Evolutionary conservation across 1,140 invertebrate genomes (phyloP).

Genomic region (Microvelia longipes): DNA sequence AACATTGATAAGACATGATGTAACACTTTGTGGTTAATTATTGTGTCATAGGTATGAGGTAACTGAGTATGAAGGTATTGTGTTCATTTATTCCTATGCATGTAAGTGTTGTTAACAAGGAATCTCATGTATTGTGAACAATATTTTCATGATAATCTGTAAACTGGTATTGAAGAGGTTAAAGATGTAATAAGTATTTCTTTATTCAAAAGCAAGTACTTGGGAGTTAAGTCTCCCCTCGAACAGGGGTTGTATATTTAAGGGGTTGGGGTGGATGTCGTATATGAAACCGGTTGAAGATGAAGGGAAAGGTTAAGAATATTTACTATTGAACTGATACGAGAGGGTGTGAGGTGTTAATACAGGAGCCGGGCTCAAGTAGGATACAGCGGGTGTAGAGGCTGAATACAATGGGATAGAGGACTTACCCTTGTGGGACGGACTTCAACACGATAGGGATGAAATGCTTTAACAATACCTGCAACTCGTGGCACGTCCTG

Average conservation of each 20-base stretch:
- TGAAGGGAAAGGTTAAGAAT: not conserved
- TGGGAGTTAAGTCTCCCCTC: not conserved
- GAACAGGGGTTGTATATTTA: not conserved
- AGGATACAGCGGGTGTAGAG: not conserved
- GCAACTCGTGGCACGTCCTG: not conserved
- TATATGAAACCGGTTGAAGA: not conserved
- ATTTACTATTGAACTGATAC: not conserved
- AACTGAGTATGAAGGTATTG: too few relatives aligned
- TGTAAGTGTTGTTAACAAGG: too few relatives aligned
- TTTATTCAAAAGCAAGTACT: not conserved
- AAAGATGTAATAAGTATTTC: not conserved
- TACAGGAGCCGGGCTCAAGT: not conserved
- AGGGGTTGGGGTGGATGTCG: not conserved
- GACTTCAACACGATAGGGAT: not conserved
- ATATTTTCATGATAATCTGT: not conserved
- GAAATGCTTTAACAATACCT: not conserved
- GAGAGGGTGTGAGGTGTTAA: not conserved
- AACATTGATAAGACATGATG: too few relatives aligned
- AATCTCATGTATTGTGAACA: too few relatives aligned
- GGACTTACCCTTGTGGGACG: not conserved
- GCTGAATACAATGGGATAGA: not conserved
- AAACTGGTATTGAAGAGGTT: not conserved
- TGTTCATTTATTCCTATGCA: too few relatives aligned
- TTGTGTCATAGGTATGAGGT: too few relatives aligned
- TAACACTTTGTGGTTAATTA: too few relatives aligned